Evolutionary conservation across 2,888 invertebrate species (phyloP), one percentile per base, ranked within the genome.

Genomic region (Onthophagus sagittarius): DNA sequence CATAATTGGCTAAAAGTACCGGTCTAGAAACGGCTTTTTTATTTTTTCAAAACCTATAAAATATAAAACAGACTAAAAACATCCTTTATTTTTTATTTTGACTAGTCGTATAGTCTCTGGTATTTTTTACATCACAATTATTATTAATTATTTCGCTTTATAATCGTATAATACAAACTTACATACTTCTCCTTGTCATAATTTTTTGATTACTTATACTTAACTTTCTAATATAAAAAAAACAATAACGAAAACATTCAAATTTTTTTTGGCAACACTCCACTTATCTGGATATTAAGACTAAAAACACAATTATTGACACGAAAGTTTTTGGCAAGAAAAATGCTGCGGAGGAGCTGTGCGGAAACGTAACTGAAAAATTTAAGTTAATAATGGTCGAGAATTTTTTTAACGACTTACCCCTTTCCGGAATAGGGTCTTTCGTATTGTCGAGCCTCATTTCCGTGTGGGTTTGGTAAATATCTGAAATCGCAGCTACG

Each of bases 391-490:
- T 69, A 69, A 32, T 33, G 39, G 39, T 4, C 39, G 11, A 53
- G 1, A 53, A 53, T 4, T 4, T 1, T 53, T 53, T 1, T 2
- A 53, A 53, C 5, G 39, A 53, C 39, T 88, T 83, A 93, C 93
- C 93, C 88, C 93, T 89, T 82, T 93, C 93, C 9, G 94, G 94
- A 79, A 93, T 88, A 4, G 94, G 94, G 86, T 94, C 94, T 77
- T 91, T 90, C 76, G 90, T 90, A 74, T 91, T 89, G 75, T 92
- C 90, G 81, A 93, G 89, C 82, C 92, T 91, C 78, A 91, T 85
- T 81, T 91, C 92, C 75, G 90, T 90, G 72, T 89, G 89, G 83
- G 88, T 88, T 80, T 90, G 89, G 86, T 93, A 94, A 76, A 93
- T 88, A 72, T 90, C 89, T 74, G 90, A 90, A 79, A 94, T 89